Evolutionary conservation across 2,797 vertebrate genomes (phyloP), one percentile per base, ranked within the genome.

Genomic region (Chaetodon trifasciatus): DNA sequence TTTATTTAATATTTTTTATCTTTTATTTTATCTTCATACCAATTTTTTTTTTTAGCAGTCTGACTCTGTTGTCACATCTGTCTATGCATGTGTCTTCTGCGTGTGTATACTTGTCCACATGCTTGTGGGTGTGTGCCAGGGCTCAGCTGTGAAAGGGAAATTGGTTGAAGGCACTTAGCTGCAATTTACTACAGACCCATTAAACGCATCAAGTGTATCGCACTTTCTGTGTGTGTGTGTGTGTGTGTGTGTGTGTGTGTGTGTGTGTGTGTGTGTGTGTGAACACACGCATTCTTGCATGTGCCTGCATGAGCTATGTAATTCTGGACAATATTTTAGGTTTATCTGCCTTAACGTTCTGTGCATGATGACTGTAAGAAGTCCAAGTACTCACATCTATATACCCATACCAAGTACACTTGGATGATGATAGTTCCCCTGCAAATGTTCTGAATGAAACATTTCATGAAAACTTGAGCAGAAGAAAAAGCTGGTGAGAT

Each of bases 81-180:
- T 74, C 42, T 70, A n/a, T 13, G 17, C 4, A 1, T 53, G 9
- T 52, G 58, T 69, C 28, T 7, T 49, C 44, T 62, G 40, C 56
- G 58, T 68, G 75, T 68, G 83, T 55, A 57, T 56, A 46, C 23
- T 39, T 16, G 49, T 12, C 40, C 39, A 42, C 56, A 13, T 69
- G 66, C 46, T 24, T 56, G 44, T 74, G 58, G 44, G 74, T 53
- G 69, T 65, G 75, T 76, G 62, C 68, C 63, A 74, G 86, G 83
- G 74, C 88, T 91, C 86, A 92, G 87, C 89, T 84, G 87, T 70
- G 82, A 89, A 89, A 79, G 71, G 80, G 74, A 93, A 94, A 92
- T 93, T 93, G 89, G 89, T 91, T 86, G 72, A 76, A 91, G 87
- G 90, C 90, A 94, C 89, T 94, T 93, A 92, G 86, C 75, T 74